These are phyloP conservation scores for Petrosia ficiformis DNA, from an alignment of 37 sponge, comb jelly and placozoan species.

Conservation along the genomic window DNA sequence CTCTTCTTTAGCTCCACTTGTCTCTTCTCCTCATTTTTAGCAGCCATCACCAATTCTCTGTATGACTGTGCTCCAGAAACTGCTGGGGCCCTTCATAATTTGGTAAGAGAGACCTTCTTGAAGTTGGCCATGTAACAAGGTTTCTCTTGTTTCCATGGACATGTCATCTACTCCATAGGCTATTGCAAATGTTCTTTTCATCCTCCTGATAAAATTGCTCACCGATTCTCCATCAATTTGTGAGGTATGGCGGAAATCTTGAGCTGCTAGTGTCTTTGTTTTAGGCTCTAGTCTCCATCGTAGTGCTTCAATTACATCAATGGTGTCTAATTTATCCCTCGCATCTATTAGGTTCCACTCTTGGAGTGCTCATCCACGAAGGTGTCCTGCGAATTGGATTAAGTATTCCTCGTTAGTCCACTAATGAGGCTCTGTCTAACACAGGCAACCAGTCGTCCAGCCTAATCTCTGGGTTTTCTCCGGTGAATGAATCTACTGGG, in stretches of 20 bases:
- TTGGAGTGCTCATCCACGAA: constrained; percentile 45
- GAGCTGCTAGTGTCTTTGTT: constrained; percentile 23
- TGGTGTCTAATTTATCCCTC: neutral
- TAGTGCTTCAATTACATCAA: constrained; percentile 7
- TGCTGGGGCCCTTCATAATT: too few relatives aligned
- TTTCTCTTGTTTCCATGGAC: constrained; percentile 25
- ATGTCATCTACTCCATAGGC: constrained; percentile 43
- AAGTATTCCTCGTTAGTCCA: constrained; percentile 47
- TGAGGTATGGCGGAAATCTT: constrained; percentile 33
- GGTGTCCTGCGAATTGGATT: constrained; percentile 60
- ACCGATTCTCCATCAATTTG: constrained; percentile 31
- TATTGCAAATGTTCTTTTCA: constrained; percentile 16
- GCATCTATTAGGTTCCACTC: constrained; percentile 48
- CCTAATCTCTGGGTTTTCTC: constrained; percentile 35
- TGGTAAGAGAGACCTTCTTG: constrained; percentile 38
- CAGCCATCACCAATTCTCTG: too few relatives aligned
- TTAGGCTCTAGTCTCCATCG: constrained; percentile 24
- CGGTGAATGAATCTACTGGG: constrained; percentile 44
- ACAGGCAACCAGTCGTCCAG: constrained; percentile 52
- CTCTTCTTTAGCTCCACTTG: constrained; percentile 32
- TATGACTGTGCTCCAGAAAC: too few relatives aligned
- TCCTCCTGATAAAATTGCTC: constrained; percentile 23
- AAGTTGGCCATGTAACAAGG: constrained; percentile 29
- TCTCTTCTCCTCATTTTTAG: too few relatives aligned
- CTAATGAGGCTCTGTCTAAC: constrained; percentile 34